Evolutionary conservation across 2,797 vertebrate species (phyloP), one percentile per base, ranked within the genome.

Genomic region (Acrossocheilus wenchowensis): DNA sequence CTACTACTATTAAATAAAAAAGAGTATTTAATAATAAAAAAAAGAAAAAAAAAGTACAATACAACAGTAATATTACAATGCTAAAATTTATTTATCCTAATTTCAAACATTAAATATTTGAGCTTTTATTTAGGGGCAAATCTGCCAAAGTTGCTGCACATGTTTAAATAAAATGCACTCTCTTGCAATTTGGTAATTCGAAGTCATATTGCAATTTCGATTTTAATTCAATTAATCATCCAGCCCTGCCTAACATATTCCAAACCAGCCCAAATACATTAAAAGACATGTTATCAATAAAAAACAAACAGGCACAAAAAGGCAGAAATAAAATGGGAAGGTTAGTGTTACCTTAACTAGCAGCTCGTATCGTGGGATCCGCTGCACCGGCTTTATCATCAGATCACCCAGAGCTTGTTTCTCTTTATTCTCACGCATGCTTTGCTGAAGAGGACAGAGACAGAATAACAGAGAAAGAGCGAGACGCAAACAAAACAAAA

Each of bases 371-470:
- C 98, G 96, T 2, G 98, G 98, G 89, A 99, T 99, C 91, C 98
- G 96, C 94, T 99, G 98, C 83, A 99, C 98, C 0, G 98, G 98
- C 79, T 99, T 99, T 86, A 99, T 99, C 98, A 99, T 98, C 91
- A 99, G 96, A 92, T 99, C 98, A 0, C 97, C 98, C 72, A 99
- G 95, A 0, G 97, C 98, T 90, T 99, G 98, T 90, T 99, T 99
- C 93, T 99, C 98, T 89, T 98, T 99, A 96, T 99, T 99, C 93
- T 99, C 98, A 26, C 98, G 92, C 96, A 98, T 99, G 93, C 97
- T 98, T 97, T 99, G 98, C 98, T 99, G 94, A 89, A 82, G 72
- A 74, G n/a, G 15, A 71, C 36, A 39, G 4, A 74, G 36, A 57
- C 5, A 73, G 21, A 72, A 54, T 45, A 48, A 36, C 26, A 52